Base-by-base conservation (phyloP, 2,888 invertebrate genomes). In the Catocala nupta region DNA sequence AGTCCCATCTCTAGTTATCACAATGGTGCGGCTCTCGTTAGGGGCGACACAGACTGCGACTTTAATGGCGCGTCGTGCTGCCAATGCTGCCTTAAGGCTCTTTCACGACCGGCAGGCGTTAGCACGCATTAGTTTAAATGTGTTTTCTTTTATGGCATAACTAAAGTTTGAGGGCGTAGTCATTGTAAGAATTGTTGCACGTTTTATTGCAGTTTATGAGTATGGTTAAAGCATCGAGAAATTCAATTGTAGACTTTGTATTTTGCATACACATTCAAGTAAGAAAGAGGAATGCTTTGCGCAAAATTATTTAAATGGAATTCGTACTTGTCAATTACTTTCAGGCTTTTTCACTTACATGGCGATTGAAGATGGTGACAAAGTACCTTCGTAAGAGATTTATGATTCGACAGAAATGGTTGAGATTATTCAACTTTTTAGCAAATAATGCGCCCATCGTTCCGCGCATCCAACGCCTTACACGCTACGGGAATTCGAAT, bases 31-130 rank as follows among this genome's bases (percentile, higher is more conserved):
- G 57, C 59, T 70, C 79, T 79, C 77, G 79, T 80, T 79, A 79
- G 77, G 70, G 59, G 71, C 70, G 77, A 78, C 76, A 76, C 76
- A 72, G 71, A 68, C 73, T 71, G 55, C 51, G 47, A 55, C 55
- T 63, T 73, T 80, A 80, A 80, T 80, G 77, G 81, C 67, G 48
- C 71, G 69, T 81, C 79, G 80, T 81, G 80, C 65, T 72, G 71
- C 71, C 80, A 77, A 77, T 59, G 45, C 52, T 67, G 58, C 70
- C 79, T 73, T 72, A 70, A 71, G 73, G 68, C 75, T 68, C 71
- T 77, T 75, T 78, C 78, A 74, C 76, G 77, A 77, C 52, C 55
- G 59, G 54, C 76, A 75, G 63, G 73, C 73, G 73, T 68, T 63
- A 59, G 65, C 68, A 73, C 70, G 71, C 78, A 73, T 78, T 74